Conservation (phyloP, 2,113 vertebrate species). For the Polypterus senegalus region DNA sequence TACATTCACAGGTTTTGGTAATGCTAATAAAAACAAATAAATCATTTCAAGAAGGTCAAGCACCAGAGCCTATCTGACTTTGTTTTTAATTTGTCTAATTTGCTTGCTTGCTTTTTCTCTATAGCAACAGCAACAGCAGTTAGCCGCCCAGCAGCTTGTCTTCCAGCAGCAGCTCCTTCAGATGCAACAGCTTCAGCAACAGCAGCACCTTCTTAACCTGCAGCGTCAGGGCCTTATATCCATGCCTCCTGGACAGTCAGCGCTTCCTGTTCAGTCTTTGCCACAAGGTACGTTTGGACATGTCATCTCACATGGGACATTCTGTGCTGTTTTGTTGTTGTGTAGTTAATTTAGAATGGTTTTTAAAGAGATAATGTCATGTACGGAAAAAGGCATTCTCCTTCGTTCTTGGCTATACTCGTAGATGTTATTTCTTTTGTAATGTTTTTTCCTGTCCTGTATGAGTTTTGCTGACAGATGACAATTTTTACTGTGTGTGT, state of each 20-base stretch:
- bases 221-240: conserved; percentile 98
- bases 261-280: conserved; percentile 88
- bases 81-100: conserved; percentile 30
- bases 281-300: conserved; percentile 65
- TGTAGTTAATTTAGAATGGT: too few species aligned
- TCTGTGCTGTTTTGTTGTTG: too few species aligned
- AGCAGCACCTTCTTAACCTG: conserved; percentile 96
- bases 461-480: too few species aligned
- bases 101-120: conserved; percentile 24
- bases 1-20: too few species aligned
- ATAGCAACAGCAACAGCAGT: conserved; percentile 83
- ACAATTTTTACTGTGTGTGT: too few species aligned
- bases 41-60: conserved; percentile 30
- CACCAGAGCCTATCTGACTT: conserved; percentile 1
- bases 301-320: neutral
- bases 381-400: too few species aligned
- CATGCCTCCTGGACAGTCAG: conserved; percentile 85
- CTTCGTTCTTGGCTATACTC: too few species aligned
- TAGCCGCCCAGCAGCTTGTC: conserved; percentile 98
- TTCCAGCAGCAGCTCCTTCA: conserved; percentile 99
- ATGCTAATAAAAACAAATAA: conserved; percentile 2
- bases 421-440: too few species aligned
- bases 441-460: too few species aligned
- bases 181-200: conserved; percentile 98
- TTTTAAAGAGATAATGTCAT: too few species aligned